Base-by-base conservation (phyloP, 2,888 invertebrate genomes). In the Hermaeophaga mercurialis region DNA sequence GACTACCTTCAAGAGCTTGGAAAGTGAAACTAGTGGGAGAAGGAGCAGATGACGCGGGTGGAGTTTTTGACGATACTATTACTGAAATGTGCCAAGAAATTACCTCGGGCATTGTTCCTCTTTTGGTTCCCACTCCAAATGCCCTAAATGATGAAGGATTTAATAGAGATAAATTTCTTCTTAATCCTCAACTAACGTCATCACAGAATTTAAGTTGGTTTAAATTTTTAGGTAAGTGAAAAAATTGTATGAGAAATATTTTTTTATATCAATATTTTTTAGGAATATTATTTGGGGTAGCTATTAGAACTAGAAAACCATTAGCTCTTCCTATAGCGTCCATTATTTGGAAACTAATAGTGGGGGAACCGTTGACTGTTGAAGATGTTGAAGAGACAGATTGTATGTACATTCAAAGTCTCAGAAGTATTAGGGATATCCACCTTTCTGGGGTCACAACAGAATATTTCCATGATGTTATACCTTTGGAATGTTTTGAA, bases 41-140 rank as follows among this genome's bases (percentile, higher is more conserved):
- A 74, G 86, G 85, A 1, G 86, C 86, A 0, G 86, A 86, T 70
- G 86, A 86, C 74, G 86, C 86, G 1, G 86, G 86, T 0, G 86
- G 86, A 2, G 86, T 86, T 15, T 86, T 86, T 74, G 86, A 86
- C 72, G 86, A 86, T 67, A 86, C 85, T 2, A 85, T 86, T 36
- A 85, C 85, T 1, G 85, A 86, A 73, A 85, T 86, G 84, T 85
- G 85, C 67, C 79, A 81, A 71, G 86, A 86, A 72, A 79, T 86
- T 22, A 81, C 83, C 28, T 79, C 79, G 22, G 83, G 82, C 1
- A 74, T 78, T 1, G 82, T 85, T 1, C 83, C 84, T 3, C 74
- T 85, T 8, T 74, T 86, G 12, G 79, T 85, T 15, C 83, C 83
- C 0, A 85, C 85, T 1, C 86, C 85, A 1, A 86, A 86, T 69